Evolutionary conservation across 2,113 vertebrate genomes (phyloP).

Genomic region (Mobula birostris): DNA sequence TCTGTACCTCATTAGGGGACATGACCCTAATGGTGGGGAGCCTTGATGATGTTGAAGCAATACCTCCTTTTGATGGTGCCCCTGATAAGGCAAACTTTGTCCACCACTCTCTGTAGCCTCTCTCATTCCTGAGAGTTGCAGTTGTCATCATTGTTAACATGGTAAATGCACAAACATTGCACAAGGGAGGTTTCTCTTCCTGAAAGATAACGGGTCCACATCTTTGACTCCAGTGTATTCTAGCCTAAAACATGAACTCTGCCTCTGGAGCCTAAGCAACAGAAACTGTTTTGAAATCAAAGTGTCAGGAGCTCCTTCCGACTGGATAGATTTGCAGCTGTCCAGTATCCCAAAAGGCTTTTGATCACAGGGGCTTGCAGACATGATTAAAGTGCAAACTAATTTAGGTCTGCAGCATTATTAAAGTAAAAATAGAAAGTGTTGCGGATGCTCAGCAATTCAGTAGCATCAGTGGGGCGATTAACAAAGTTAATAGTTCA

Average conservation of each 20-base stretch:
- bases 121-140: too few species aligned
- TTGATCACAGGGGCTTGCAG: background rate
- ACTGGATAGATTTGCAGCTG: background rate
- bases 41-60: too few species aligned
- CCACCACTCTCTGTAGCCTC: too few species aligned
- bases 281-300: background rate
- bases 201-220: background rate
- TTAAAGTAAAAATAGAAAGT: too few species aligned
- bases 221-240: background rate
- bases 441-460: too few species aligned
- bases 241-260: background rate
- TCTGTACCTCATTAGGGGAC: too few species aligned
- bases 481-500: too few species aligned
- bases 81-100: too few species aligned
- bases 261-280: background rate
- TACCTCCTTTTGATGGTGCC: too few species aligned
- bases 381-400: background rate
- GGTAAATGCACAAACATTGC: background rate
- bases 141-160: background rate
- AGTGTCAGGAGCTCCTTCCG: background rate
- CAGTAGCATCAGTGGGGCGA: too few species aligned
- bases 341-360: background rate
- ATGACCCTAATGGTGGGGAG: too few species aligned
- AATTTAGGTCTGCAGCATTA: background rate
- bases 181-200: background rate